These are phyloP conservation scores for Acleris emargana DNA, from an alignment of 2,888 invertebrate species.

Conservation along the genomic window DNA sequence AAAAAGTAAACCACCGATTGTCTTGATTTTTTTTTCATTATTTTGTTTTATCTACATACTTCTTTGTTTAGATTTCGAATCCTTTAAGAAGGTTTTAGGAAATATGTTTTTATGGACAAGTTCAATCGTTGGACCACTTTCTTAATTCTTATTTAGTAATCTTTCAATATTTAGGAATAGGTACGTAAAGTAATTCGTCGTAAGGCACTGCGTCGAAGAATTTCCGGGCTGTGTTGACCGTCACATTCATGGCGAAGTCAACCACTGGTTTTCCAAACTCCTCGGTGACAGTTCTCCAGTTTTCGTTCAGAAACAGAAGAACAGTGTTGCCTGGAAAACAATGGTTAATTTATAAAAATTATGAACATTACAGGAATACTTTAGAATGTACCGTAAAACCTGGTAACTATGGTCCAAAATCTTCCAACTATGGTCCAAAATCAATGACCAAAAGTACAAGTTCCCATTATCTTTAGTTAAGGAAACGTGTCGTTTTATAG, in stretches of 20 bases:
- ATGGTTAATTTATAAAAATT: neutral
- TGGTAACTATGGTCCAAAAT: too few species aligned
- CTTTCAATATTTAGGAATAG: constrained; percentile 70
- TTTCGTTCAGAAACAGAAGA: constrained; percentile 73
- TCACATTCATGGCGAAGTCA: constrained; percentile 75
- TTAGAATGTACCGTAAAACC: too few species aligned
- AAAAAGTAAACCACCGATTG: too few species aligned
- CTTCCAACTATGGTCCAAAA: too few species aligned
- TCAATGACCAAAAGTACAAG: too few species aligned
- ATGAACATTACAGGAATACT: too few species aligned
- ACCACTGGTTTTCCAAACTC: constrained; percentile 78
- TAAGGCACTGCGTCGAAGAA: constrained; percentile 77
- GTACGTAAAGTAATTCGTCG: constrained; percentile 71
- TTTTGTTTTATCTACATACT: too few species aligned
- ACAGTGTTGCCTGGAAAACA: constrained; percentile 73
- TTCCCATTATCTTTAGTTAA: too few species aligned
- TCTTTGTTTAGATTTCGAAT: too few species aligned
- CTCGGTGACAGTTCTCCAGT: constrained; percentile 77
- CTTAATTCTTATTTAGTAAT: neutral
- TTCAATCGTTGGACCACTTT: neutral
- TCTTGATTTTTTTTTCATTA: too few species aligned
- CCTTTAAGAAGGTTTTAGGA: neutral
- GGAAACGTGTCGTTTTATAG: too few species aligned
- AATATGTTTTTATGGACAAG: neutral
- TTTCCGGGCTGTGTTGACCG: constrained; percentile 71